Base-by-base conservation (phyloP, 2,888 invertebrate species). In the Cosmopolites sordidus region DNA sequence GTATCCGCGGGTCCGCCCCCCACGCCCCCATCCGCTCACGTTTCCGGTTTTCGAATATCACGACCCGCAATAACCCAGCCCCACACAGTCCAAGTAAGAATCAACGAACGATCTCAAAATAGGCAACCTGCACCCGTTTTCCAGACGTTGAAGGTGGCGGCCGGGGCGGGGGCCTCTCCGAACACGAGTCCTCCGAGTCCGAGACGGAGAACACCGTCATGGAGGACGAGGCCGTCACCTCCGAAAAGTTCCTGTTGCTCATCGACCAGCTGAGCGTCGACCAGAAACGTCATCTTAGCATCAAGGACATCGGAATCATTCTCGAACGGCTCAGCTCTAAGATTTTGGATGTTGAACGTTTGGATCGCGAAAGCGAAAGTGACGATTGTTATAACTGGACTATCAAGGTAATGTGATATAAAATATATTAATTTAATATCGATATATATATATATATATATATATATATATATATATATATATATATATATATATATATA, bases 331-430 rank as follows among this genome's bases (percentile, higher is more conserved):
- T 94, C 67, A 92, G 87, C 75, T 92, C 92, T 57, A 94, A 93
- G 77, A 94, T 94, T 66, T 80, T 94, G 61, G 94, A 94, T 77
- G 93, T 94, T 64, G 93, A 94, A 77, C 83, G 92, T 63, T 79
- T 94, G 64, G 92, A 93, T 74, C 83, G 94, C 54, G 93, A 94
- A 74, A 89, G 88, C 65, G 93, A 93, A 75, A 90, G 90, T 73
- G 91, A 91, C 75, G 92, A 93, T 75, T 92, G 92, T 73, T 92
- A 92, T 80, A 92, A 93, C 76, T 94, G 94, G 94, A 93, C 93
- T 75, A 94, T 94, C 78, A 93, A 92, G 52, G 76, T 91, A 91
- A 5, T 22, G 8, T 22, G n/a, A n/a, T n/a, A n/a, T n/a, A n/a
- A n/a, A n/a, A n/a, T n/a, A n/a, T n/a, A n/a, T n/a, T n/a, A n/a